phyloP scores from a whole-genome alignment of 2,888 invertebrate genomes.

The Meghimatium bilineatum region DNA sequence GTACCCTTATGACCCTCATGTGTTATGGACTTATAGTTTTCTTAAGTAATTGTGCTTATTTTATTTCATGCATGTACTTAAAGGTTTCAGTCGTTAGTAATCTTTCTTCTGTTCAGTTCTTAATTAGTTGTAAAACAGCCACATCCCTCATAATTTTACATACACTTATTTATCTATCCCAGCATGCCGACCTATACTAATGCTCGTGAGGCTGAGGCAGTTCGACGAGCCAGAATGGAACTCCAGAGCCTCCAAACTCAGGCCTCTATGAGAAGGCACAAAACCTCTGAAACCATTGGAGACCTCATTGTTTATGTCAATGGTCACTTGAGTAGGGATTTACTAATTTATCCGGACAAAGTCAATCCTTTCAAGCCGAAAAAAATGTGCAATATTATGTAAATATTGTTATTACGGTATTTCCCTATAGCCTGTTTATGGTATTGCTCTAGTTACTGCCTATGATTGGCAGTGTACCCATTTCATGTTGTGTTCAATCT shows the following conservation, averaged over 20 bases:
- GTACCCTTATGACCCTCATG: too few relatives aligned
- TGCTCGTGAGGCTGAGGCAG: conserved; percentile 59
- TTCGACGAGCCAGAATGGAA: conserved; percentile 65
- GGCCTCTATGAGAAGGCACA: conserved; percentile 61
- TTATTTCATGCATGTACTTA: not conserved
- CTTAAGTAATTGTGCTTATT: not conserved
- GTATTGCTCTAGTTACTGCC: not conserved
- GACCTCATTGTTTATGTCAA: conserved; percentile 69
- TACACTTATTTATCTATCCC: conserved; percentile 39
- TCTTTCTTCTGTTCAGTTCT: not conserved
- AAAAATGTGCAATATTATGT: conserved; percentile 70
- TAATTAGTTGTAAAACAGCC: not conserved
- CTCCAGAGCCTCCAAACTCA: conserved; percentile 65
- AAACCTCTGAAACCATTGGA: conserved; percentile 62
- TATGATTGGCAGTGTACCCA: not conserved
- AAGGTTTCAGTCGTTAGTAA: too few relatives aligned
- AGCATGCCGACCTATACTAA: conserved; percentile 52
- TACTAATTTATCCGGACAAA: conserved; percentile 70
- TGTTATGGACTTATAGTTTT: too few relatives aligned
- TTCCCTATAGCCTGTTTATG: not conserved
- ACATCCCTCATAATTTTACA: conserved; percentile 13
- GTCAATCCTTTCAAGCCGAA: conserved; percentile 76
- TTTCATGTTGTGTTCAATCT: not conserved
- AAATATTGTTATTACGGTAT: conserved; percentile 47
- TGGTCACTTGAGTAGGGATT: conserved; percentile 62